These are phyloP conservation scores for Lanius collurio DNA, from an alignment of 2,113 vertebrate species.

Conservation along the genomic window DNA sequence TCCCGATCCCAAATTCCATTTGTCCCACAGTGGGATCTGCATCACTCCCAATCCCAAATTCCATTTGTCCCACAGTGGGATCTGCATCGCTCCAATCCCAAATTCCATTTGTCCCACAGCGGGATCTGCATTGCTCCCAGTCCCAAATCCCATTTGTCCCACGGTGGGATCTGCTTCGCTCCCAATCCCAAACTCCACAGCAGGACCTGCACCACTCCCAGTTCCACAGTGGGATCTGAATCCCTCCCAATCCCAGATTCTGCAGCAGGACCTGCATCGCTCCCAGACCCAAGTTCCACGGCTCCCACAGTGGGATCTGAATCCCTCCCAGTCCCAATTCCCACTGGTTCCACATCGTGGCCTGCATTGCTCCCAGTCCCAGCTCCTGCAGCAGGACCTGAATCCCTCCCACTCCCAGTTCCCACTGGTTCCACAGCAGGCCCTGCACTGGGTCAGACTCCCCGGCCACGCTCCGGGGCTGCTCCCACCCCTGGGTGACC, in stretches of 20 bases:
- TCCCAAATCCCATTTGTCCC: too few species aligned
- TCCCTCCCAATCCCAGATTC: neutral
- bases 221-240: neutral
- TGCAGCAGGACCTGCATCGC: accelerated
- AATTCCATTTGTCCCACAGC: too few species aligned
- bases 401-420: neutral
- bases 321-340: neutral
- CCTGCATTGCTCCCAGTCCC: accelerated
- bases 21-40: neutral
- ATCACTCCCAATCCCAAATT: accelerated
- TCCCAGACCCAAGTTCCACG: neutral
- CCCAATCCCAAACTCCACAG: neutral
- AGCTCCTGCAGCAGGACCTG: neutral
- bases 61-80: too few species aligned
- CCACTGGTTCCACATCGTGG: neutral
- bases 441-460: neutral
- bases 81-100: neutral
- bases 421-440: neutral
- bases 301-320: too few species aligned
- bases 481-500: neutral
- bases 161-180: accelerated
- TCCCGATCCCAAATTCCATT: neutral
- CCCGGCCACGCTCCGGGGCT: neutral
- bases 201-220: neutral
- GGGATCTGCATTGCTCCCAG: neutral